Conservation (phyloP, 2,888 invertebrate species). For the Apotomis turbidana region DNA sequence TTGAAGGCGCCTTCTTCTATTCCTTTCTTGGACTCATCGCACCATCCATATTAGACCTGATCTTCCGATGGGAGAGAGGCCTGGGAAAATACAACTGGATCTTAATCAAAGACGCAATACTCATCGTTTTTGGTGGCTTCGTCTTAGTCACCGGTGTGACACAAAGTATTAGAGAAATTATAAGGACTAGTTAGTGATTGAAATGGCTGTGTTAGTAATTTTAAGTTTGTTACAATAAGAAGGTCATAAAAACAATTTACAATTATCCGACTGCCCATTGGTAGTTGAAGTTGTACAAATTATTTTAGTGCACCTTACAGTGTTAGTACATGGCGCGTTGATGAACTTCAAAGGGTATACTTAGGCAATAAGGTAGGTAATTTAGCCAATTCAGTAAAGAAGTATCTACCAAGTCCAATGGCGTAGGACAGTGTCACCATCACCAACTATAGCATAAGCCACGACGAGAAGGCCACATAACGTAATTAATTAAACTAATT, state of each 20-base stretch:
- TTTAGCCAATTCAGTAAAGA: too few relatives aligned
- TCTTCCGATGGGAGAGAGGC: constrained; percentile 87
- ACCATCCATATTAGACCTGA: constrained; percentile 88
- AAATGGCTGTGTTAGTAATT: constrained; percentile 39
- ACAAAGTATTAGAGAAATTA: constrained; percentile 76
- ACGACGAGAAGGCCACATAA: too few relatives aligned
- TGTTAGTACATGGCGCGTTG: too few relatives aligned
- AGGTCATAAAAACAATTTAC: neutral
- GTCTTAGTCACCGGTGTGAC: constrained; percentile 87
- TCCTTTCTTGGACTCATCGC: constrained; percentile 89
- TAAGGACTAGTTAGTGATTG: constrained; percentile 51
- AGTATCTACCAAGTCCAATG: too few relatives aligned
- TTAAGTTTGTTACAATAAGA: constrained; percentile 27
- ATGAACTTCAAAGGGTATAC: too few relatives aligned
- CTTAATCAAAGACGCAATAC: constrained; percentile 85
- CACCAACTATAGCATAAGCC: too few relatives aligned
- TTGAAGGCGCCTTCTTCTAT: constrained; percentile 85
- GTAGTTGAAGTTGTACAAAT: too few relatives aligned
- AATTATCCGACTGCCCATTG: too few relatives aligned
- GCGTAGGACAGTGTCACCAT: too few relatives aligned
- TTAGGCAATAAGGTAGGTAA: too few relatives aligned
- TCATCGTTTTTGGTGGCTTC: constrained; percentile 85
- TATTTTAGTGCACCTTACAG: too few relatives aligned
- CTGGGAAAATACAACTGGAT: constrained; percentile 88
- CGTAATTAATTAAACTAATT: too few relatives aligned